Conservation (phyloP, 2,888 invertebrate species). For the Eurytoma californica region DNA sequence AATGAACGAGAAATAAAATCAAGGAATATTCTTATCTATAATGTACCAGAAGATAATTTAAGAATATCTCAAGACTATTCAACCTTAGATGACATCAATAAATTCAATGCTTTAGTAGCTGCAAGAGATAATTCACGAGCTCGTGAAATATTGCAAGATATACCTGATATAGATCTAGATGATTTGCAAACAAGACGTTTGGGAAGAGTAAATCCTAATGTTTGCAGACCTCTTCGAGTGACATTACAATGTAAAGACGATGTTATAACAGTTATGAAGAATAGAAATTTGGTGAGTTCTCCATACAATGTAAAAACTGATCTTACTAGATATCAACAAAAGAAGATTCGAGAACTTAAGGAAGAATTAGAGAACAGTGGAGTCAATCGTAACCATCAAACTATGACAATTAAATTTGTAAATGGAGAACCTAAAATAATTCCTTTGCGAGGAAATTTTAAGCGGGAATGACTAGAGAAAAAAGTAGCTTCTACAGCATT, state of each 20-base stretch:
- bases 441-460: slow-evolving; percentile 31
- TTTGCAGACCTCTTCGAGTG: slow-evolving; percentile 45
- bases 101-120: slow-evolving; percentile 46
- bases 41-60: slow-evolving; percentile 52
- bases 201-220: slow-evolving; percentile 21
- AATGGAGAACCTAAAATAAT: slow-evolving; percentile 49
- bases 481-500: too few species aligned
- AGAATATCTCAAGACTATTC: slow-evolving; percentile 53
- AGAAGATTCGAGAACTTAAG: slow-evolving; percentile 35
- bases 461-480: slow-evolving; percentile 7
- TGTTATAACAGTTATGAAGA: slow-evolving; percentile 46
- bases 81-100: slow-evolving; percentile 51
- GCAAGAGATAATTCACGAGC: slow-evolving; percentile 49
- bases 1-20: slow-evolving; percentile 49
- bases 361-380: slow-evolving; percentile 39
- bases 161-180: slow-evolving; percentile 43
- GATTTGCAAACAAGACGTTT: slow-evolving; percentile 42
- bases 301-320: slow-evolving; percentile 49
- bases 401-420: slow-evolving; percentile 50
- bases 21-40: slow-evolving; percentile 48
- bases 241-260: slow-evolving; percentile 40
- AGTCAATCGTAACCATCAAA: neutral
- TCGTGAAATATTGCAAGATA: slow-evolving; percentile 37
- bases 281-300: slow-evolving; percentile 13
- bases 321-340: slow-evolving; percentile 46